Evolutionary conservation across 2,888 invertebrate species (phyloP), one percentile per base, ranked within the genome.

Genomic region (Chrysomela aeneicollis): DNA sequence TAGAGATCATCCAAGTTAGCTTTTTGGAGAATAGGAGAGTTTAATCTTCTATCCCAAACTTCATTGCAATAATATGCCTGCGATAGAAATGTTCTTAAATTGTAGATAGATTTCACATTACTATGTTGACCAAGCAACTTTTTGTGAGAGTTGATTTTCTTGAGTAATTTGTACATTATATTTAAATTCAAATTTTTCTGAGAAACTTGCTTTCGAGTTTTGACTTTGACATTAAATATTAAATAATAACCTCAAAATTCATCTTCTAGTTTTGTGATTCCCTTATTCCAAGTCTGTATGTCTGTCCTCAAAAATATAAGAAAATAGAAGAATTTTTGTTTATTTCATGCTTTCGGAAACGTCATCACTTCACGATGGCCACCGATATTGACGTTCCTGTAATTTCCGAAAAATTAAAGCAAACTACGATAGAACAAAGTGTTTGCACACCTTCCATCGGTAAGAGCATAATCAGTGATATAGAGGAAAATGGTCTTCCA

Each of bases 11-110:
- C 88, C 61, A 87, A 69, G 74, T 90, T 89, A 30, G 93, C 83
- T 73, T 84, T 83, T 71, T 81, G 77, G 46, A 93, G 77, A 35
- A 92, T 75, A 2, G 91, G 85, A 10, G 87, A 85, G 15, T 87
- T 82, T 42, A 90, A 82, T 67, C 92, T 84, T 47, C 84, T 82
- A 66, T 87, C 85, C 94, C 94, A 94, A 63, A 86, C 86, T 68
- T 90, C 88, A 50, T 85, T 84, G 76, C 93, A 93, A 71, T 86
- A 86, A 77, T 92, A 94, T 15, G 90, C 87, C 71, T 90, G 88
- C 0, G 92, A 89, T 42, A 94, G 79, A 81, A 91, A 90, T 26
- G 84, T 86, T 74, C 89, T 68, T 46, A 67, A 18, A 12, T 22
- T 35, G 46, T 30, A 18, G 5, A 50, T 46, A 26, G 12, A 8